Conservation (phyloP, 2,113 vertebrate species). For the Heterochromis multidens region DNA sequence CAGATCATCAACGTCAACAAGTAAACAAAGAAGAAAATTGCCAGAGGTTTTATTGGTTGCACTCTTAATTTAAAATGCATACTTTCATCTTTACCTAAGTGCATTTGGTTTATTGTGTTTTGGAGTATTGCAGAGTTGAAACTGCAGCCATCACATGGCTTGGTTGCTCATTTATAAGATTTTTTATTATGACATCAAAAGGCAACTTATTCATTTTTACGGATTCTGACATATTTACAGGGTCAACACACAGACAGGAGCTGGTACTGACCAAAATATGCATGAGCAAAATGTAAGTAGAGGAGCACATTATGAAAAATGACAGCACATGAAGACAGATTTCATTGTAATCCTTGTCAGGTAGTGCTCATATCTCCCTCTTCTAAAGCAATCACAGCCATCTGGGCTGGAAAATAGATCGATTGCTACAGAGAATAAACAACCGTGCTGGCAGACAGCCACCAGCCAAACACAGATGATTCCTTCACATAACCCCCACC, state of each 20-base stretch:
- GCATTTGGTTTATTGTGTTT: no score
- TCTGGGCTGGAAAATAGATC: conserved; percentile 55
- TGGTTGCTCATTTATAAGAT: no score
- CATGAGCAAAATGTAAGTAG: not conserved
- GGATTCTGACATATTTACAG: not conserved
- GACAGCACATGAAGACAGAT: not conserved
- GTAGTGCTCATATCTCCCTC: conserved; percentile 23
- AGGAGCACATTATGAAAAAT: not conserved
- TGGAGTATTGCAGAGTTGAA: no score
- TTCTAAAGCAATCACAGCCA: conserved; percentile 47
- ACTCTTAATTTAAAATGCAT: no score
- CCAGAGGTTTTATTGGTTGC: no score
- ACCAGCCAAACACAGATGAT: conserved; percentile 32
- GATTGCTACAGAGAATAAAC: conserved; percentile 40
- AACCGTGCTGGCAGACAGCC: conserved; percentile 36
- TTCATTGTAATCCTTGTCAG: conserved; percentile 40
- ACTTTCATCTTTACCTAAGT: no score
- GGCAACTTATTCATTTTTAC: not conserved
- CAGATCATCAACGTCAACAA: no score
- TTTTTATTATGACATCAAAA: not conserved
- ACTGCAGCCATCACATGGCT: no score
- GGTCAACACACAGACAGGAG: not conserved
- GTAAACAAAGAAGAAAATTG: no score
- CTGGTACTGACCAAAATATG: not conserved
- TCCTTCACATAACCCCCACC: conserved; percentile 9